Base-by-base conservation (phyloP, 2,888 invertebrate genomes). In the Ditula angustiorana region DNA sequence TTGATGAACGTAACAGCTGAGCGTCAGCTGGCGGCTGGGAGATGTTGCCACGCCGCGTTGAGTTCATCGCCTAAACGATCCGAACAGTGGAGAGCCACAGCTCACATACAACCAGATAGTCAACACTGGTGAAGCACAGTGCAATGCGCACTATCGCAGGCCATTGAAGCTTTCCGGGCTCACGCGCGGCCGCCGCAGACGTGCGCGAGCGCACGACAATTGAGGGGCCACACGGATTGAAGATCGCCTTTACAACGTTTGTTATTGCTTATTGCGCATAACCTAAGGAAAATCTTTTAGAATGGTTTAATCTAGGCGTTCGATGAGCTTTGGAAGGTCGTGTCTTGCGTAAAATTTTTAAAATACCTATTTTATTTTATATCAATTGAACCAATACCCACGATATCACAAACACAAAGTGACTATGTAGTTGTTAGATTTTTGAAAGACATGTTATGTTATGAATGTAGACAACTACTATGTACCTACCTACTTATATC, bases 1-100 rank as follows among this genome's bases (percentile, higher is more conserved):
- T 71, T 86, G 85, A 90, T 86, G 88, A 86, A 78, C 71, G 75
- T 75, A 88, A 86, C 88, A 88, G 88, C 86, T 87, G 86, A 85
- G 78, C 69, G 75, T 85, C 85, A 85, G 86, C 82, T 85, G 83
- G 75, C 69, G 72, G 73, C 69, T 73, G 53, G 53, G 28, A 59
- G 52, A 64, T 59, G 46, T 46, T 35, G 63, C 52, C 52, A 82
- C 79, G 78, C 75, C 75, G 71, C 72, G 76, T 79, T 87, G 86
- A 87, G 84, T 83, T 88, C 86, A 87, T 87, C 87, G 85, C 83
- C 77, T 78, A 83, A 87, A 83, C 82, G 77, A 80, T 78, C 71
- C 73, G 72, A 69, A 61, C 65, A 41, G 63, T 53, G 50, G 24
- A 46, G n/a, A n/a, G n/a, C n/a, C n/a, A n/a, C n/a, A n/a, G n/a